Conservation (phyloP, 1,140 invertebrate genomes). For the Bathynomus jamesi region DNA sequence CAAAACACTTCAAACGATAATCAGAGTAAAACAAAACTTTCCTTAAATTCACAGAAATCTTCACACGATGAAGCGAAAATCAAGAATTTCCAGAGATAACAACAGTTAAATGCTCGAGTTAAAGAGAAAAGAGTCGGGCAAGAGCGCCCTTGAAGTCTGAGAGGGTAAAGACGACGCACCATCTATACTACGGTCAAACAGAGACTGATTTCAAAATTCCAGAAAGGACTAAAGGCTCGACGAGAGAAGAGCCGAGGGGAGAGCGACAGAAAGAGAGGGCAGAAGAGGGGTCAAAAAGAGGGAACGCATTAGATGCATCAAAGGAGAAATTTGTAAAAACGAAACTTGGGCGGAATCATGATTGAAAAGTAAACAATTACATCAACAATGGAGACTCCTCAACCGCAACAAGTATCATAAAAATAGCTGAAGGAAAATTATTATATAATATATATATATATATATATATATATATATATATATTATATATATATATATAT, state of each 20-base stretch:
- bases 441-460: too few relatives aligned
- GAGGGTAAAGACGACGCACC: not conserved
- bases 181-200: not conserved
- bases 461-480: not conserved
- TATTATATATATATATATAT: not conserved
- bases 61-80: too few relatives aligned
- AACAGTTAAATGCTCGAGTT: too few relatives aligned
- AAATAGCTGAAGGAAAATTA: too few relatives aligned
- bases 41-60: too few relatives aligned
- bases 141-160: not conserved
- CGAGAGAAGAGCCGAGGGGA: not conserved
- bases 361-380: not conserved
- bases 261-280: not conserved
- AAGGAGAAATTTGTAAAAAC: not conserved
- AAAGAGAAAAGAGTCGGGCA: too few relatives aligned
- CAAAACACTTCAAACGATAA: too few relatives aligned
- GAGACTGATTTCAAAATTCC: not conserved
- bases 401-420: too few relatives aligned
- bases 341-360: not conserved
- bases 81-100: too few relatives aligned
- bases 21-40: too few relatives aligned
- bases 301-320: too few relatives aligned
- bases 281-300: not conserved
- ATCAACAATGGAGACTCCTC: too few relatives aligned
- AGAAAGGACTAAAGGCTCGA: not conserved